Evolutionary conservation across 2,113 vertebrate species (phyloP).

Genomic region (Nerophis lumbriciformis): DNA sequence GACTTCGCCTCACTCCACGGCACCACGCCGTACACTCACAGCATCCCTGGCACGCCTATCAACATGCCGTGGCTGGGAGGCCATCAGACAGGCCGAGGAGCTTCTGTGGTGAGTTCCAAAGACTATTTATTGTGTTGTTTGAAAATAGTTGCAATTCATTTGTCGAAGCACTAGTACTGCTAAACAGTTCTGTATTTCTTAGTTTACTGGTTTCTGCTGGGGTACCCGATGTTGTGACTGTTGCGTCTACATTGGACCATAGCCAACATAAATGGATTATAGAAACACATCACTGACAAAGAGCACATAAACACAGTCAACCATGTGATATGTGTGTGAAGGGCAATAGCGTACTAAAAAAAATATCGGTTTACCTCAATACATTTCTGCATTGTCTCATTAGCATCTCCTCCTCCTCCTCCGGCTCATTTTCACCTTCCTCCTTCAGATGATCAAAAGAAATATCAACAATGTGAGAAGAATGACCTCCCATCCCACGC

Average conservation of each 20-base stretch:
- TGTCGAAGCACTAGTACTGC: neutral
- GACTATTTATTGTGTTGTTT: neutral
- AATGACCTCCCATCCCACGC: slow-evolving; percentile 96
- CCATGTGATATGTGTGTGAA: neutral
- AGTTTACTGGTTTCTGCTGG: too few species aligned
- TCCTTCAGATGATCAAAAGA: slow-evolving; percentile 90
- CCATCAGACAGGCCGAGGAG: slow-evolving; percentile 90
- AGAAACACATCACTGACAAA: neutral
- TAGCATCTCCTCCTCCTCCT: slow-evolving; percentile 1
- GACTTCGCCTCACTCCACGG: slow-evolving; percentile 84
- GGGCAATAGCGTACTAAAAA: neutral
- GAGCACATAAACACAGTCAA: neutral
- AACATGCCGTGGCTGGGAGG: slow-evolving; percentile 97
- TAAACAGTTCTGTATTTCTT: neutral
- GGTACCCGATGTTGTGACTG: too few species aligned
- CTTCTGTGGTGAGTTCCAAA: slow-evolving; percentile 82
- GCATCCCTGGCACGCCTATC: slow-evolving; percentile 91
- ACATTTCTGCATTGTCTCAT: neutral
- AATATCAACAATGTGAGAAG: slow-evolving; percentile 93
- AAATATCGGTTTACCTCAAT: neutral
- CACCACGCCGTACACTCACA: slow-evolving; percentile 92
- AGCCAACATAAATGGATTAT: neutral
- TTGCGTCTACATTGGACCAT: neutral
- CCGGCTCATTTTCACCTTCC: slow-evolving; percentile 15
- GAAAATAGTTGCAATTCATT: neutral